These are phyloP conservation scores for Drosophila yooni DNA, from an alignment of 2,888 invertebrate species.

Conservation along the genomic window DNA sequence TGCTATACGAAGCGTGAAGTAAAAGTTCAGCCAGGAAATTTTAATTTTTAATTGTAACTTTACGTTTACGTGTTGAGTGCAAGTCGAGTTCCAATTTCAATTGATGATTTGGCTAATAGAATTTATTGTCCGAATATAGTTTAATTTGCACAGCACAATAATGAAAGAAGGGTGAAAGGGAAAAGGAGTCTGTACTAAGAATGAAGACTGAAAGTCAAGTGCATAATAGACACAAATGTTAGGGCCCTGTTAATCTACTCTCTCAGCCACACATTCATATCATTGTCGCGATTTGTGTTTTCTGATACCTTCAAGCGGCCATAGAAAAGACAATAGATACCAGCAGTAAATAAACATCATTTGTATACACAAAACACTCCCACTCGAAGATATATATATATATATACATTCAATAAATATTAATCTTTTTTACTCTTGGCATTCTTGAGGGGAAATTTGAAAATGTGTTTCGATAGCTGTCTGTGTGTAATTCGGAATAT, in stretches of 20 bases:
- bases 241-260: slow-evolving; percentile 34
- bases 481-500: slow-evolving; percentile 55
- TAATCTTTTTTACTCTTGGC: slow-evolving; percentile 3
- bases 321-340: slow-evolving; percentile 70
- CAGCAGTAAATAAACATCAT: slow-evolving; percentile 9
- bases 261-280: slow-evolving; percentile 32
- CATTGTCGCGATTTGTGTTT: slow-evolving; percentile 24
- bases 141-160: slow-evolving; percentile 37
- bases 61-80: slow-evolving; percentile 57
- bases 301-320: slow-evolving; percentile 55
- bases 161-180: slow-evolving; percentile 11
- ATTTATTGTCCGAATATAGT: slow-evolving; percentile 49
- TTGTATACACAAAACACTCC: slow-evolving; percentile 14
- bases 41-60: slow-evolving; percentile 41
- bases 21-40: slow-evolving; percentile 45
- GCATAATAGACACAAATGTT: slow-evolving; percentile 56
- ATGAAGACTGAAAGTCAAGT: slow-evolving; percentile 77
- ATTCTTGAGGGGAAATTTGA: not conserved
- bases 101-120: slow-evolving; percentile 55
- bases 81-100: slow-evolving; percentile 51
- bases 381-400: slow-evolving; percentile 1
- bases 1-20: slow-evolving; percentile 42
- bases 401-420: slow-evolving; percentile 1
- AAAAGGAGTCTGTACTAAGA: slow-evolving; percentile 52
- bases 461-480: slow-evolving; percentile 15